Percentiles rank a stretch among this genome's conserved stretches.
phyloP scores from a whole-genome alignment of 2,113 vertebrate genomes.

The Baryphthengus martii region DNA sequence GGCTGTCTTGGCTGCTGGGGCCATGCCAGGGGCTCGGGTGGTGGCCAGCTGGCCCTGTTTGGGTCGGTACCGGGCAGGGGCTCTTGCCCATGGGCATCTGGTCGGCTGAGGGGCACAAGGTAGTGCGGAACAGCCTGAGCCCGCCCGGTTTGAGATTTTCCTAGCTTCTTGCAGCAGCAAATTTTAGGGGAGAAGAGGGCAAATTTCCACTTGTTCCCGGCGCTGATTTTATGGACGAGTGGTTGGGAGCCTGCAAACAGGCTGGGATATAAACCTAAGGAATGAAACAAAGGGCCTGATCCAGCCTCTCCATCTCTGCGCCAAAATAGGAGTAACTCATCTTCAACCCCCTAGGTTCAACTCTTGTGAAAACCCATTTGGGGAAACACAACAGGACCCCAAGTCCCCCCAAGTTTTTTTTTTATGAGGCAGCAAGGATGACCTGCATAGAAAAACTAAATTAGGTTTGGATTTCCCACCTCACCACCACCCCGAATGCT shows the following conservation, averaged over 20 bases:
- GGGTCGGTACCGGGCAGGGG: too few relatives aligned
- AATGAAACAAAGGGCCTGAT: neutral
- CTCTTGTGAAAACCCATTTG: accelerated
- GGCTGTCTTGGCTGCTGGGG: accelerated
- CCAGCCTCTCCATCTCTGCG: neutral
- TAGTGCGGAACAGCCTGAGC: neutral
- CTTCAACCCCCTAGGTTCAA: accelerated
- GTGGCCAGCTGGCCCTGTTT: accelerated
- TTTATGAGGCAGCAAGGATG: neutral
- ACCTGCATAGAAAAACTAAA: neutral
- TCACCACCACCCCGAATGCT: neutral
- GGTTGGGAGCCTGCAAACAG: neutral
- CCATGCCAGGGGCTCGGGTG: neutral
- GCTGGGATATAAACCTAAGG: neutral
- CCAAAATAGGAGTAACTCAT: neutral
- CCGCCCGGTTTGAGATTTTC: accelerated
- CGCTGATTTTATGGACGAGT: accelerated
- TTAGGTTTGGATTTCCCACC: neutral
- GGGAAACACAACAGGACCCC: neutral
- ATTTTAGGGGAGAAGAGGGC: neutral
- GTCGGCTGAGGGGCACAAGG: neutral
- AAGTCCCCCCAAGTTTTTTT: neutral
- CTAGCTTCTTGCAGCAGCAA: neutral
- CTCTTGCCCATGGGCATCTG: too few relatives aligned
- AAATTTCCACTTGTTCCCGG: neutral